Evolutionary conservation across 2,888 invertebrate genomes (phyloP), one percentile per base, ranked within the genome.

Genomic region (Tachina fera): DNA sequence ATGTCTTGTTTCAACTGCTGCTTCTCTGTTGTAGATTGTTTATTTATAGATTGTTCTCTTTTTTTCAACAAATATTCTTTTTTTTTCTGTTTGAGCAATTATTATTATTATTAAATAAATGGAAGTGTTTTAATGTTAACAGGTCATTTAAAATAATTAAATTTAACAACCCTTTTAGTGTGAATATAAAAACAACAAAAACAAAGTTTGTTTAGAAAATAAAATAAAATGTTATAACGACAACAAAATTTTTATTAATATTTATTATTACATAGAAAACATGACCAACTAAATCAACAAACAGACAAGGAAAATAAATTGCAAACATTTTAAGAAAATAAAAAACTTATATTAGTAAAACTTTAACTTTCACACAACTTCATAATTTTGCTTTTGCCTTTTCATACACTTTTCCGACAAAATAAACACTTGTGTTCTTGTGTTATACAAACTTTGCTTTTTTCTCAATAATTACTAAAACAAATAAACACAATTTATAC

Each of bases 71-170:
- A 6, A 49, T 49, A 39, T 14, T 19, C 6, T 49, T 16, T 9
- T 58, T 49, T 6, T 68, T 14, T 53, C n/a, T 39, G 22, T 43
- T 41, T 31, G 6, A 3, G 16, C n/a, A 65, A 56, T 56, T 63
- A 56, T 53, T 49, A 56, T 56, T 63, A 56, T 53, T 49, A 63
- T 63, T 41, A 72, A 72, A 56, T 79, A 79, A 56, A 67, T 72
- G 39, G 9, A 56, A 65, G 41, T 80, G 41, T 47, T 80, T 47
- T 41, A 31, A 31, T 72, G 53, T 65, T 43, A 65, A 65, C 63
- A 74, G 60, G 67, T 31, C 70, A 76, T 71, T 76, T 71, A 70
- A 76, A 81, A 76, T 76, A 76, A 82, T 82, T 82, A 22, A 65
- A 71, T 82, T 82, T 70, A 13, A 39, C 47, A 56, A 16, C 13